Percentiles rank a stretch among this genome's conserved stretches.
phyloP scores from a whole-genome alignment of 1,140 invertebrate genomes.

The Cheumatopsyche charites region DNA sequence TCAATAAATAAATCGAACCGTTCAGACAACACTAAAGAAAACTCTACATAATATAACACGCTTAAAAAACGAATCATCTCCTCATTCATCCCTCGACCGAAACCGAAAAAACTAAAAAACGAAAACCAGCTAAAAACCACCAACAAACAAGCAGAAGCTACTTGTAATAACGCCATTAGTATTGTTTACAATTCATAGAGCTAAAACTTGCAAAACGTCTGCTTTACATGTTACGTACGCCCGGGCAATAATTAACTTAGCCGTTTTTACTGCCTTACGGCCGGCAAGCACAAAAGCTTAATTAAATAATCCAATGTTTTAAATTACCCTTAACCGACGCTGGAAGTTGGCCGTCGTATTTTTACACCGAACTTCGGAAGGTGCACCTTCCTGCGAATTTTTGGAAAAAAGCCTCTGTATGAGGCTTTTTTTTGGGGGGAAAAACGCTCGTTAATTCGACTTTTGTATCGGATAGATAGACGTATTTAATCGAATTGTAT shows the following conservation, averaged over 20 bases:
- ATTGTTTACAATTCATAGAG: conserved; percentile 3
- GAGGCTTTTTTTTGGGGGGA: background rate
- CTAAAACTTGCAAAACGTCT: conserved; percentile 12
- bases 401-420: no score
- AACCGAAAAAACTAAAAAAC: no score
- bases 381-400: no score
- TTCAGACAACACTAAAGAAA: no score
- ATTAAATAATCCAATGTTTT: conserved; percentile 18
- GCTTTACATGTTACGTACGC: conserved; percentile 12
- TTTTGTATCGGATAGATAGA: background rate
- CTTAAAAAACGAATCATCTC: no score
- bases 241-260: conserved; percentile 2
- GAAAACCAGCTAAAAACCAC: no score
- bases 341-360: background rate
- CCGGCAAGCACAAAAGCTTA: conserved; percentile 17
- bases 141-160: background rate
- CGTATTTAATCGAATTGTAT: no score
- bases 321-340: conserved; percentile 8
- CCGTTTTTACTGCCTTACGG: conserved; percentile 16
- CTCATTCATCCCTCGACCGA: no score
- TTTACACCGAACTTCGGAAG: background rate
- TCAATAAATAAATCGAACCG: no score
- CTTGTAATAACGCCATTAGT: conserved; percentile 10
- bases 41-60: no score
- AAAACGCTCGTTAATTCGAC: conserved; percentile 10